Evolutionary conservation across 1,140 invertebrate species (phyloP), one percentile per base, ranked within the genome.

Genomic region (Physella acuta): DNA sequence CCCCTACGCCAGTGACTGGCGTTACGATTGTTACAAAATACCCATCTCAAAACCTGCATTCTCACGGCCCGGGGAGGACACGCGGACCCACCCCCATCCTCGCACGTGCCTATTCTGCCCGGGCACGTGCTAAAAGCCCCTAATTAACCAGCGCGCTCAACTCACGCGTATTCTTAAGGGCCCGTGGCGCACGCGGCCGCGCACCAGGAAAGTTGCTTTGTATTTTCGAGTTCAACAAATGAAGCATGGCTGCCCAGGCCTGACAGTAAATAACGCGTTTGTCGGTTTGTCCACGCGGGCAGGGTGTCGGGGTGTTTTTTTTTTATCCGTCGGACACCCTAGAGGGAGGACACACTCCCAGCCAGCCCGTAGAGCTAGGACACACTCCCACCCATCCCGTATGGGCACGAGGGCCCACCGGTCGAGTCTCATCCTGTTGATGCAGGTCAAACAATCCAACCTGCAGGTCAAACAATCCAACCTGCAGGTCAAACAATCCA

Each of bases 41-140:
- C n/a, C n/a, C n/a, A n/a, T 37, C 30, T 61, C 3, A 20, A 61
- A 61, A 39, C n/a, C 14, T n/a, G 24, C 37, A 3, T 61, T 61
- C 59, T 61, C 34, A 61, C 59, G 36, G 59, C 28, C 36, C 26
- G 24, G 26, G 59, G 17, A 39, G 37, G 59, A 61, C 59, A 61
- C n/a, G 8, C 34, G 24, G 24, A 5, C 26, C 33, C 4, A 14
- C 30, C 33, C 59, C 16, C 59, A 36, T 61, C 34, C 4, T 16
- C 17, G 39, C 59, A 39, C 59, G 59, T 61, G 59, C 36, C 17
- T 44, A 39, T 36, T 26, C 26, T 26, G 33, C 8, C 20, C 28
- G n/a, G 8, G 59, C 59, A 61, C 33, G 59, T 61, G 59, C 59
- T 61, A 39, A 61, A 39, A 61, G 59, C 59, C 59, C 56, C 34